A percentile compares a stretch with the other conserved stretches of the same genome.
These are phyloP conservation scores for Sesia bembeciformis DNA, from an alignment of 2,888 invertebrate species.

Conservation along the genomic window DNA sequence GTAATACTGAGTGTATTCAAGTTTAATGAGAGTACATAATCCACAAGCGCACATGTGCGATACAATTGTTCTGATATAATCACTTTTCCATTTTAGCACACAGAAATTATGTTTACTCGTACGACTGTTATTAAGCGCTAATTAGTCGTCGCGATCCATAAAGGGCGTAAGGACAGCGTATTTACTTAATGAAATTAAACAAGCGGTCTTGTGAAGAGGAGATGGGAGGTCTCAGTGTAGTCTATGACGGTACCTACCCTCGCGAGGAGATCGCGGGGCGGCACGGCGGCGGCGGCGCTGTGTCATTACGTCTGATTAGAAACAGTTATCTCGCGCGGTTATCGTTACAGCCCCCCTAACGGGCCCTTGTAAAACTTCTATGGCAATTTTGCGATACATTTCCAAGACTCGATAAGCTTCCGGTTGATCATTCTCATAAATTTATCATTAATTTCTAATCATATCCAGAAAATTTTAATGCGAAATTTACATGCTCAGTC, in stretches of 20 bases:
- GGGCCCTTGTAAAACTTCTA: conserved; percentile 64
- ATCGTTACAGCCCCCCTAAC: conserved; percentile 61
- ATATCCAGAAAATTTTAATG: no score
- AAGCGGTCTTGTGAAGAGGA: conserved; percentile 25
- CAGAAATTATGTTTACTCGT: neutral
- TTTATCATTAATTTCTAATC: conserved; percentile 5
- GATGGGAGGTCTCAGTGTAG: conserved; percentile 6
- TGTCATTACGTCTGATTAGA: conserved; percentile 65
- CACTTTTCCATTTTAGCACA: conserved; percentile 1
- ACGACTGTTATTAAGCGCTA: neutral
- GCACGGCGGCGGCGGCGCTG: conserved; percentile 22
- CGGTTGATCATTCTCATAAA: conserved; percentile 43
- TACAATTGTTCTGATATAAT: conserved; percentile 12
- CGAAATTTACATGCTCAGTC: no score
- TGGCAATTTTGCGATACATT: conserved; percentile 54
- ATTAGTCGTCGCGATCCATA: conserved; percentile 14
- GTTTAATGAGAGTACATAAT: no score
- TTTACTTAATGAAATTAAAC: conserved; percentile 37
- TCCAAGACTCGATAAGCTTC: conserved; percentile 47
- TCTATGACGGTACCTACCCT: conserved; percentile 1
- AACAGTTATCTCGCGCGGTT: conserved; percentile 67
- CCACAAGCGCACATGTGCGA: no score
- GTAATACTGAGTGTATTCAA: no score
- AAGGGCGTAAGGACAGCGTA: conserved; percentile 16
- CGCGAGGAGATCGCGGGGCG: conserved; percentile 5